Base-by-base conservation (phyloP, 2,888 invertebrate species). In the Lobophora halterata region DNA sequence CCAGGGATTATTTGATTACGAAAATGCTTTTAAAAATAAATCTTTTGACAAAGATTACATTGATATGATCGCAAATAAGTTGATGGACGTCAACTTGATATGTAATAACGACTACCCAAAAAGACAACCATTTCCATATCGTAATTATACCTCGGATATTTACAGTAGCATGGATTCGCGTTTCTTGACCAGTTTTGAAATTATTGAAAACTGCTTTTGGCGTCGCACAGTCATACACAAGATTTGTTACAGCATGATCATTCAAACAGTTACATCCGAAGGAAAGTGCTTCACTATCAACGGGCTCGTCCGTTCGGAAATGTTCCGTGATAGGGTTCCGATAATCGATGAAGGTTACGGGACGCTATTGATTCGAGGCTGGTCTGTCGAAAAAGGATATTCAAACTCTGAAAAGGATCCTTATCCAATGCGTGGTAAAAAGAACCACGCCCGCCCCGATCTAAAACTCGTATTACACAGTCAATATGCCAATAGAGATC, bases 281-380 rank as follows among this genome's bases (percentile, higher is more conserved):
- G 74, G 74, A 1, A 12, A 71, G 0, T 74, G 74, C 30, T 73
- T 38, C 19, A 66, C 49, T 5, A 49, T 62, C 24, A 74, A 74
- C 33, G 46, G 60, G 1, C 31, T 73, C 5, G 47, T 63, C 2
- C 56, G 57, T 1, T 3, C 17, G 5, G 71, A 73, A 6, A 65
- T 73, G 8, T 61, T 75, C 8, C 7, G 18, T 2, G 29, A 39
- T 5, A 45, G 3, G 5, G 16, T 14, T 8, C 26, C 14, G 8
- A 2, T 5, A 8, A 8, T 14, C 5, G 14, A 26, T 2, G n/a
- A 16, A 14, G 2, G 14, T 14, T 3, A 14, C 16, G 1, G 9
- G 5, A 3, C 14, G 16, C 3, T 14, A 7, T 16, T 1, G 2
- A 25, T 1, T 3, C 4, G 12, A 7, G 26, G 26, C 4, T 26